Evolutionary conservation across 1,140 invertebrate genomes (phyloP), one percentile per base, ranked within the genome.

Genomic region (Pseudomyrmex pallidus): DNA sequence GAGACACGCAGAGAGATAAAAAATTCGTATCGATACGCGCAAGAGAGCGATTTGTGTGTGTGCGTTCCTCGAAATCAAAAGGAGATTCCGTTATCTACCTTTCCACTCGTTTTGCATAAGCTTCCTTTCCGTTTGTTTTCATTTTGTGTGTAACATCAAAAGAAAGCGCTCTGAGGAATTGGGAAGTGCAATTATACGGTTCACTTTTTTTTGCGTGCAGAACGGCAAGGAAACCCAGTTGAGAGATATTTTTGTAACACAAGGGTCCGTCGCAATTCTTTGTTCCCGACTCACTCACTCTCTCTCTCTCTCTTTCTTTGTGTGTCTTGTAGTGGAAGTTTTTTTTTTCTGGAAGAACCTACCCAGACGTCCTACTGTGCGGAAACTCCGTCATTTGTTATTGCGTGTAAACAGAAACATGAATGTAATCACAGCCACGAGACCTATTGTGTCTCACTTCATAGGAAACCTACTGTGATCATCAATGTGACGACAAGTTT

Each of bases 211-310:
- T 25, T 35, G 35, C 35, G 35, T 7, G 35, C 35, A n/a, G 13
- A 12, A 50, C 25, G 25, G 13, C 10, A 22, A 22, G 56, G 52
- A 46, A 50, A 35, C 35, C 20, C 35, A 8, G 1, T 57, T 15
- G 52, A 44, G 66, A 76, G 54, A 76, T 76, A 66, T 76, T 63
- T 22, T 62, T 25, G 20, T 56, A 48, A 54, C 22, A 80, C 76
- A 80, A 80, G 70, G 52, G 44, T 35, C 35, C 35, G 35, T 35
- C 5, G 35, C 35, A 7, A 35, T 35, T 35, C 35, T 35, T 35
- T 35, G 35, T 35, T 7, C 35, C 35, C 4, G 35, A 35, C 35
- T 35, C n/a, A n/a, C 20, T 22, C 20, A 1, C 20, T 22, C 5
- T 35, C 35, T 35, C 0, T 35, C 25, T 35, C 5, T 35, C 5